Evolutionary conservation across 2,113 vertebrate species (phyloP), one percentile per base, ranked within the genome.

Genomic region (Leptobrachium ailaonicum): DNA sequence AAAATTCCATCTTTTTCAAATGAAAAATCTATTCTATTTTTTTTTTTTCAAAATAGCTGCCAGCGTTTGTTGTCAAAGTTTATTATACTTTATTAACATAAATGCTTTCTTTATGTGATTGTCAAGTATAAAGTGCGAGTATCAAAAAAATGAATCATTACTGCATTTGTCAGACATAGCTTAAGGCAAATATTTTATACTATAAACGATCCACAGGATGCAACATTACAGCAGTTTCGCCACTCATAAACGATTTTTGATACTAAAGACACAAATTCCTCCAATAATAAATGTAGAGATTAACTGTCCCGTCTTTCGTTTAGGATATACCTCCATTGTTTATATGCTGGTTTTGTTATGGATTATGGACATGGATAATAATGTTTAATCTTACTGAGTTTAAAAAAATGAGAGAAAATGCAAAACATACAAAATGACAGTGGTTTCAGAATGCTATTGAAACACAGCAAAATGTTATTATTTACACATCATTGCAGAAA

Each of bases 101-200:
- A 77, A 69, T 77, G 75, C 75, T 68, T 77, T 77, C 75, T 77
- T 68, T 32, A 56, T 58, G 50, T 44, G 67, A 77, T 77, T 77
- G 75, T 77, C 75, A 77, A 14, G 69, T 71, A 47, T 56, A 6
- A 54, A 71, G 32, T 54, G 50, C 70, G 50, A 56, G 75, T 58
- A 77, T 58, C 50, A 68, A 41, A 66, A 41, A 69, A 69, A 68
- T 68, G 40, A 69, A 69, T 60, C 50, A 13, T 54, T 44, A 53
- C 66, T 77, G 47, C 58, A 58, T 77, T 68, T 58, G 41, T 77
- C 66, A 77, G 66, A 77, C 69, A 10, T 58, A 68, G 75, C 75
- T 77, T 40, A 68, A 77, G 75, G 75, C 75, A 77, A 77, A 77
- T 68, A 66, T 53, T 58, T 20, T 40, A 77, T 77, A 58, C 75